Base-by-base conservation (phyloP, 2,113 vertebrate species). In the Pseudopipra pipra region DNA sequence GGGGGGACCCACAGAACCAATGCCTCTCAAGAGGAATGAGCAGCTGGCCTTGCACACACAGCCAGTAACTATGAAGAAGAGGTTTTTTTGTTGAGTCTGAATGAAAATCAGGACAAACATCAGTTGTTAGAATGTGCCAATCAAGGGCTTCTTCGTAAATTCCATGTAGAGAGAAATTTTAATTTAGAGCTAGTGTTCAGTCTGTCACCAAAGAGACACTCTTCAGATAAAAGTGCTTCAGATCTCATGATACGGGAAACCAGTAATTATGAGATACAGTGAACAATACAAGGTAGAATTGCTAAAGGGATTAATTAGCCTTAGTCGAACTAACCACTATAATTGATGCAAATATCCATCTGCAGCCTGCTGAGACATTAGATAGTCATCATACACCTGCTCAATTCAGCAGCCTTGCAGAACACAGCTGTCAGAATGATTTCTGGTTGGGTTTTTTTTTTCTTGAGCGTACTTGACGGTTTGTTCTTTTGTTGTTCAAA, bases 281-380 rank as follows among this genome's bases (percentile, higher is more conserved):
- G 90, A 94, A 95, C 88, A 96, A 96, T 90, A 31, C 85, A 94
- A 96, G 95, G 93, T 97, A 68, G 90, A 95, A 96, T 93, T 96
- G 96, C 92, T 96, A 84, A 95, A 93, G 88, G 80, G 62, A 96
- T 97, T 96, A 95, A 97, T 96, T 95, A 96, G 96, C 87, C 74
- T 88, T 88, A 89, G 88, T 85, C 68, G 14, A 92, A 76, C 66
- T 79, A 96, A 95, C 92, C 86, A 84, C 92, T 95, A 65, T 96
- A 95, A 97, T 94, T 86, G 88, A 96, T 96, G 95, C 93, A 93
- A 93, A 96, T 96, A 87, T 90, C 87, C 92, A 97, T 97, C 95
- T 95, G 92, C 90, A 92, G 96, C 90, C 88, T 96, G 85, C 96
- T 94, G 92, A 94, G 93, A 90, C 68, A 90, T 78, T 39, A 81